Evolutionary conservation across 2,797 vertebrate species (phyloP).

Genomic region (Micropoecilia bifurca): DNA sequence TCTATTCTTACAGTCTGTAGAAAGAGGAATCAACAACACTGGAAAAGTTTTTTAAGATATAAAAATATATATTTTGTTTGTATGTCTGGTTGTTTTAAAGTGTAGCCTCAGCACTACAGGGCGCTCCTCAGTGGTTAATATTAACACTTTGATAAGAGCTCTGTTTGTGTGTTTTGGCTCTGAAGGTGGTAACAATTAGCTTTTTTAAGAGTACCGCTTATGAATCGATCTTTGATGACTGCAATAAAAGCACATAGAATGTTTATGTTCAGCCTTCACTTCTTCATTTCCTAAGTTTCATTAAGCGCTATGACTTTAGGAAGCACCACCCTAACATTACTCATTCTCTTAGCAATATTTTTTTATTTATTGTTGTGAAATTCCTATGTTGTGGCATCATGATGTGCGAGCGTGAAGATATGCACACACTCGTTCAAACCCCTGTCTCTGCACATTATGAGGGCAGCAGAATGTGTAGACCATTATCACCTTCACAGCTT

Average conservation of each 20-base stretch:
- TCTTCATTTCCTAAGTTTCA: background rate
- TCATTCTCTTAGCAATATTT: background rate
- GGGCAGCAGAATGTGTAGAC: background rate
- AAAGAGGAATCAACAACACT: conserved; percentile 1
- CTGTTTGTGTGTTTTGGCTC: background rate
- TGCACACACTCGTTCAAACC: background rate
- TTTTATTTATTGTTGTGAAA: background rate
- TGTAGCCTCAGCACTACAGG: conserved; percentile 1
- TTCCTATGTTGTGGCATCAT: background rate
- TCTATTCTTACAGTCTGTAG: background rate
- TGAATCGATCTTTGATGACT: background rate
- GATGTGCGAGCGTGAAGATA: background rate
- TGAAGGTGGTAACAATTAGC: background rate
- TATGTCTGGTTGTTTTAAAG: conserved; percentile 12
- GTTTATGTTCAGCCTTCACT: background rate
- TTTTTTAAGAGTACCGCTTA: conserved; percentile 7
- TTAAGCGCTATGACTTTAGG: background rate
- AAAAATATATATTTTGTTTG: conserved; percentile 4
- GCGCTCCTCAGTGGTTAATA: conserved; percentile 49
- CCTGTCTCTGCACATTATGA: no score
- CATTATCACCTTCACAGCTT: conserved; percentile 51
- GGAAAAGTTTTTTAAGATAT: background rate
- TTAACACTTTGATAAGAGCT: conserved; percentile 51
- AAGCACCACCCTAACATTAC: background rate
- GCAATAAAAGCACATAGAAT: background rate